Percentiles rank a stretch among this genome's conserved stretches.
These are phyloP conservation scores for Sandelia bainsii DNA, from an alignment of 2,797 vertebrate species.

Conservation along the genomic window DNA sequence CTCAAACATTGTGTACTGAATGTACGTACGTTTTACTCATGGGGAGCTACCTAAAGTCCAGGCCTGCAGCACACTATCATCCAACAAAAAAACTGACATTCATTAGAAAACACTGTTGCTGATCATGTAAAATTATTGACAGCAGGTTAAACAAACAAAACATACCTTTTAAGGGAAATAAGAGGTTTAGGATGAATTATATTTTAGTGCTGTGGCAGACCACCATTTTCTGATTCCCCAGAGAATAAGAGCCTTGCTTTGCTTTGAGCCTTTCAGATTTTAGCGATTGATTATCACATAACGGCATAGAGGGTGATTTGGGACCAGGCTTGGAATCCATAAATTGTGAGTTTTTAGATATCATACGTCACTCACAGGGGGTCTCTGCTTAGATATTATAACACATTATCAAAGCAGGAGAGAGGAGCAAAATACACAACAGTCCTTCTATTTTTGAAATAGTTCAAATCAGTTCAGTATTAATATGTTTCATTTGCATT, in stretches of 20 bases:
- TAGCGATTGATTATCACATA: neutral
- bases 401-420: slow-evolving; percentile 7
- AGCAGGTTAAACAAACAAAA: slow-evolving; percentile 24
- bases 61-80: neutral
- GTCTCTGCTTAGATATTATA: slow-evolving; percentile 32
- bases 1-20: neutral
- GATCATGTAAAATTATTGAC: neutral
- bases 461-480: slow-evolving; percentile 50
- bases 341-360: slow-evolving; percentile 21
- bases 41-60: slow-evolving; percentile 9
- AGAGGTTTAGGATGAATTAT: neutral
- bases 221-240: slow-evolving; percentile 4
- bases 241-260: neutral
- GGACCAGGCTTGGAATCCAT: slow-evolving; percentile 38
- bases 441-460: neutral
- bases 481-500: slow-evolving; percentile 36
- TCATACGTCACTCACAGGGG: slow-evolving; percentile 51
- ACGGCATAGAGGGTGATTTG: slow-evolving; percentile 11
- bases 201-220: neutral
- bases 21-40: slow-evolving; percentile 24
- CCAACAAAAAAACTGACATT: slow-evolving; percentile 10
- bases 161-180: neutral
- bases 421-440: slow-evolving; percentile 12
- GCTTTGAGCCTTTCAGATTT: slow-evolving; percentile 24
- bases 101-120: neutral